These are phyloP conservation scores for Buceros bicornis DNA, from an alignment of 2,797 vertebrate genomes.

Conservation along the genomic window DNA sequence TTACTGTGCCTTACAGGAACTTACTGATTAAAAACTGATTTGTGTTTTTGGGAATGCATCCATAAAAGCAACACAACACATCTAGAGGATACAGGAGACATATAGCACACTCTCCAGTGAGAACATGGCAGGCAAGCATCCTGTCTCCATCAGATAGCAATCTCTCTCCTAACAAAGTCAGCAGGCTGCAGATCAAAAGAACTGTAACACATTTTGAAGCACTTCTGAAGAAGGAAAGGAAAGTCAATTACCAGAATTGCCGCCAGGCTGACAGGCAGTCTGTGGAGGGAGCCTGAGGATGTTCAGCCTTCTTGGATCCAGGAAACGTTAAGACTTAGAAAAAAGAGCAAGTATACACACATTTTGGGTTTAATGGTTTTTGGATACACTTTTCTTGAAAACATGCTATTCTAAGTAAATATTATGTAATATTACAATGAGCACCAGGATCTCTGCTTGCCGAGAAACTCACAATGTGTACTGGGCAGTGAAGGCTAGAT, in stretches of 20 bases:
- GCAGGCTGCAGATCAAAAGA: neutral
- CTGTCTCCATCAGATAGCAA: neutral
- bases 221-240: neutral
- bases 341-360: neutral
- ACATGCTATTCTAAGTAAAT: neutral
- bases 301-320: neutral
- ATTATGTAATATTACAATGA: neutral
- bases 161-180: neutral
- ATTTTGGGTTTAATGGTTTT: neutral
- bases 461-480: neutral
- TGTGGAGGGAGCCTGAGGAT: neutral
- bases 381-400: neutral
- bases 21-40: neutral
- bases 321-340: neutral
- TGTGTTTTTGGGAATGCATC: neutral
- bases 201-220: neutral
- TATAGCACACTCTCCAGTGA: neutral
- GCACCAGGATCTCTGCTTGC: neutral
- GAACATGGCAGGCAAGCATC: neutral
- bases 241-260: neutral
- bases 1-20: neutral
- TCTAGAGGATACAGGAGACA: neutral
- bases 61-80: neutral
- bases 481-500: neutral
- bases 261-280: neutral